Evolutionary conservation across 2,113 vertebrate species (phyloP).

Genomic region (Spilogale gracilis): DNA sequence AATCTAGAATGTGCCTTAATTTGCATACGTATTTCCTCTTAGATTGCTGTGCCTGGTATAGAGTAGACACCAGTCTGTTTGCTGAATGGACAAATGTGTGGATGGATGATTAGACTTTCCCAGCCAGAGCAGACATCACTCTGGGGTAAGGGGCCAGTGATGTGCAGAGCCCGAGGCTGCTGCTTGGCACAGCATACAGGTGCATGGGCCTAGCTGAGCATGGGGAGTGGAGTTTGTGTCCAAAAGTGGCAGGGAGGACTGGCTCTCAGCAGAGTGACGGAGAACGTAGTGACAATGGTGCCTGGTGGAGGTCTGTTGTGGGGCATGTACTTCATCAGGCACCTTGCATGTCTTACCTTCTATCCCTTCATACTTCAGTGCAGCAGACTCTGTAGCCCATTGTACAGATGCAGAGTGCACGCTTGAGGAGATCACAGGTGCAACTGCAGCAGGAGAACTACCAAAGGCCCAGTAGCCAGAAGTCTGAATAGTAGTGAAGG

Average conservation of each 20-base stretch:
- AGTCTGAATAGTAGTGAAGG: neutral
- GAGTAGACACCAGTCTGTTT: accelerated
- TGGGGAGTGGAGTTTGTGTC: accelerated
- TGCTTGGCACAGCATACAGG: accelerated
- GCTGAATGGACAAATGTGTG: accelerated
- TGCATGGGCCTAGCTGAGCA: accelerated
- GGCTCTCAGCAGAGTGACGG: neutral
- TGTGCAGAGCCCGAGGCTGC: neutral
- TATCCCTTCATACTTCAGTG: accelerated
- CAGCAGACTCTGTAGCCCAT: accelerated
- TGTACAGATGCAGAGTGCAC: accelerated
- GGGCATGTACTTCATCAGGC: accelerated
- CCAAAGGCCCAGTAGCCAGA: accelerated
- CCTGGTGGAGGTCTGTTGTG: accelerated
- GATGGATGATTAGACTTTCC: accelerated
- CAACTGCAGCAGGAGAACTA: accelerated
- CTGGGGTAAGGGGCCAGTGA: neutral
- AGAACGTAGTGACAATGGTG: accelerated
- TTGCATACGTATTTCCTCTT: accelerated
- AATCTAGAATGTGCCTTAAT: accelerated
- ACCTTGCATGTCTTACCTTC: accelerated
- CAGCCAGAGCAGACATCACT: accelerated
- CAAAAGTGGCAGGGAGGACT: neutral
- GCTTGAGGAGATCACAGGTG: accelerated
- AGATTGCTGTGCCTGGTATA: accelerated